Evolutionary conservation across 2,797 vertebrate species (phyloP), one percentile per base, ranked within the genome.

Genomic region (Enteromius mattozi): DNA sequence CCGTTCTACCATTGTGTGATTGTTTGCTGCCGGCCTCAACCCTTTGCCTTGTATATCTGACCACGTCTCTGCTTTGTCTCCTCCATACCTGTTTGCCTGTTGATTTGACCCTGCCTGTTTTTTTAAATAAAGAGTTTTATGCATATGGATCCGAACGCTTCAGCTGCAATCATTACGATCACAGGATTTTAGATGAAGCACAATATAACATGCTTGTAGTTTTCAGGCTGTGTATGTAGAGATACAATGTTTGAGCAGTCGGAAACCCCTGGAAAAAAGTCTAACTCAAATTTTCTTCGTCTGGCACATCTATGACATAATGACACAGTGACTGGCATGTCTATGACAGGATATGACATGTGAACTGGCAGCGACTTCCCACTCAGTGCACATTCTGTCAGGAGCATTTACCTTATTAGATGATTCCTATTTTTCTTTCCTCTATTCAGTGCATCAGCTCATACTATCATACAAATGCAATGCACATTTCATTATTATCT

Each of bases 291-390:
- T 69, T 2, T 24, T 49, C 37, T 47, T 59, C 1, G 0, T 70
- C 30, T 3, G 45, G 63, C 78, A 27, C 75, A 45, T 78, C 37
- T 40, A 13, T 79, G 77, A 51, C 45, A 74, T 27, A 17, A 77
- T 70, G 27, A 78, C 17, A 4, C 19, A 7, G 2, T 47, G 17
- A 69, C 30, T 78, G 78, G 45, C 72, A 45, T 69, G 35, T 69
- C 35, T 12, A 6, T 68, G 49, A 69, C 61, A 81, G 4, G 33
- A 80, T 69, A 40, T 66, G 27, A 84, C n/a, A 3, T 1, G 16
- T 27, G 35, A n/a, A 68, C 45, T 68, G 33, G 71, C 72, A 66
- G 54, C n/a, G 72, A 86, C 80, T 84, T 86, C 72, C 17, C 69
- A 61, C 66, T 16, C 81, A 14, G 9, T 81, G 40, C 56, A 40